Conservation (phyloP, 2,113 vertebrate species). For the Orycteropus afer region DNA sequence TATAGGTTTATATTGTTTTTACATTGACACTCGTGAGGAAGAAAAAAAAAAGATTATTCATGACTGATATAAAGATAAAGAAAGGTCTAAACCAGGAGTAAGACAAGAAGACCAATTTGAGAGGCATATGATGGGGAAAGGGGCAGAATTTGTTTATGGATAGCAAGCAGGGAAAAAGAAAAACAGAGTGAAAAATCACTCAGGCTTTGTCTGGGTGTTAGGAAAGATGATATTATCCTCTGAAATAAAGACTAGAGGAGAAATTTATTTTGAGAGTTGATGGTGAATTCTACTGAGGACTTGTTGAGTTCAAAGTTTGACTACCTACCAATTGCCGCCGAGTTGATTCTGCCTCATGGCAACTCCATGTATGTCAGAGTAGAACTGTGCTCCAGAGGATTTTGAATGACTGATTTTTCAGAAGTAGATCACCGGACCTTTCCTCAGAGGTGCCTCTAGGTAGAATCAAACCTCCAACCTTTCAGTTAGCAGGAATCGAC, state of each 20-base stretch:
- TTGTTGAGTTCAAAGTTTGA: neutral
- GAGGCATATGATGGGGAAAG: neutral
- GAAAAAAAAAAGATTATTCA: neutral
- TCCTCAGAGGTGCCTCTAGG: neutral
- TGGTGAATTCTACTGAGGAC: neutral
- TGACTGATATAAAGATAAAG: neutral
- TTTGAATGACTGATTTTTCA: neutral
- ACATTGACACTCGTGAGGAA: neutral
- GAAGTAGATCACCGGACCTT: neutral
- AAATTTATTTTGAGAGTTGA: neutral
- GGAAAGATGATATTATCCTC: neutral
- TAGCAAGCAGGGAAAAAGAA: neutral
- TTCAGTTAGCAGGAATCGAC: neutral
- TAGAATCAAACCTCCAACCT: neutral
- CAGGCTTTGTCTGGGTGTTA: neutral
- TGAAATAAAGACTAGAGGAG: neutral
- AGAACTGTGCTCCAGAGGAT: neutral
- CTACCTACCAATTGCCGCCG: too few relatives aligned
- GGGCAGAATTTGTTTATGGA: neutral
- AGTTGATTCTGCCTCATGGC: neutral
- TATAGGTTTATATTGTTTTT: conserved; percentile 86
- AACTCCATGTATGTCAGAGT: neutral
- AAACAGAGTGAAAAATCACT: neutral
- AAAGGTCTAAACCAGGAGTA: neutral
- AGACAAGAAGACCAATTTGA: neutral